Conservation (phyloP, 2,888 invertebrate genomes). For the Trypoxylon attenuatum region DNA sequence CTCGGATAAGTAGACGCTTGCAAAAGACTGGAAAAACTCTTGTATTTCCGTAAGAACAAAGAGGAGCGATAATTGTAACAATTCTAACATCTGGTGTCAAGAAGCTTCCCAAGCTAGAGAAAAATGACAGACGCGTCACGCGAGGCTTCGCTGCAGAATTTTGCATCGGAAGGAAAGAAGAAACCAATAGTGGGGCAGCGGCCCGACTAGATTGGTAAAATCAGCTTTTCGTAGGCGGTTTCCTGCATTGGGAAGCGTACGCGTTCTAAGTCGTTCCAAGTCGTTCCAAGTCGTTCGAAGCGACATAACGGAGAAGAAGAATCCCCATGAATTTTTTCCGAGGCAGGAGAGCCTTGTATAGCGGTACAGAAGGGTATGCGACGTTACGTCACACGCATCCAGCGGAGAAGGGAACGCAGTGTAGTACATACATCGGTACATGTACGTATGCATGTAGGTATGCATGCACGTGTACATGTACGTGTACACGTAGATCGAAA, state of each 20-base stretch:
- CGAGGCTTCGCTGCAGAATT: not conserved
- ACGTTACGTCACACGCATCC: constrained; percentile 45
- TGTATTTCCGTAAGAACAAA: too few relatives aligned
- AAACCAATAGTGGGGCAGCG: too few relatives aligned
- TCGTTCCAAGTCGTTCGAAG: too few relatives aligned
- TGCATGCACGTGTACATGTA: too few relatives aligned
- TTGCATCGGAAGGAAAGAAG: too few relatives aligned
- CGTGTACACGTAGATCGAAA: not conserved
- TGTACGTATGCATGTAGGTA: too few relatives aligned
- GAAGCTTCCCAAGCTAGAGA: too few relatives aligned
- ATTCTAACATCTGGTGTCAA: too few relatives aligned
- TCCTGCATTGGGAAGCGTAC: not conserved
- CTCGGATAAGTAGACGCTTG: too few relatives aligned
- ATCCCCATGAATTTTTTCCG: constrained; percentile 2
- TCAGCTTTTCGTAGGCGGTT: not conserved
- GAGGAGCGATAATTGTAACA: too few relatives aligned
- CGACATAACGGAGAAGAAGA: not conserved
- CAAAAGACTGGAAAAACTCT: too few relatives aligned
- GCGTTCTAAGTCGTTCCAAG: not conserved
- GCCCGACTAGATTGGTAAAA: not conserved
- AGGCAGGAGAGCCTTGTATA: constrained; percentile 23
- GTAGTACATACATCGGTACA: not conserved
- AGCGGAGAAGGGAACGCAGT: constrained; percentile 7
- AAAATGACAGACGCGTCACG: not conserved
- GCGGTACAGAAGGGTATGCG: constrained; percentile 46